These are phyloP conservation scores for Ficedula albicollis DNA, from an alignment of 2,797 vertebrate genomes.

Conservation along the genomic window DNA sequence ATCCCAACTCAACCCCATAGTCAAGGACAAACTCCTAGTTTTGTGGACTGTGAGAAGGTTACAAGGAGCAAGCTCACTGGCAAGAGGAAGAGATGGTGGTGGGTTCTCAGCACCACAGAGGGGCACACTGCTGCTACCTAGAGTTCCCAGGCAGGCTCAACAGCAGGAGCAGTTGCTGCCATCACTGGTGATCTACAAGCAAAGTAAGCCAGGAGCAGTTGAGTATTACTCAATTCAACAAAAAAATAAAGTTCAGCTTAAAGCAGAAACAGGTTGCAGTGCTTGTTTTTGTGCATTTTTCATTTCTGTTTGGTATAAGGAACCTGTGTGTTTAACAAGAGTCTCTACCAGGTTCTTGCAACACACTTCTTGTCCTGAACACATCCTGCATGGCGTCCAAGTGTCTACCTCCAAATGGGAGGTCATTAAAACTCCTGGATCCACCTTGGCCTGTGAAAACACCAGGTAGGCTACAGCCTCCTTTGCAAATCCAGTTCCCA, in stretches of 20 bases:
- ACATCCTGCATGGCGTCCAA: fast-evolving
- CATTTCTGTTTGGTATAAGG: background rate
- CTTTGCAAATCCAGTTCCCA: background rate
- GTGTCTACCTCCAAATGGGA: background rate
- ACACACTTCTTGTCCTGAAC: background rate
- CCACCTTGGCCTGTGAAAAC: background rate
- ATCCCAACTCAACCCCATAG: background rate
- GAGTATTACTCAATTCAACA: background rate
- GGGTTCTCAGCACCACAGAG: background rate
- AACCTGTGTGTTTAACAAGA: background rate
- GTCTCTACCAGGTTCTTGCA: constrained; percentile 2
- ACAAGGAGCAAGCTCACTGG: background rate
- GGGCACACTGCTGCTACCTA: background rate
- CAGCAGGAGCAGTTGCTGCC: background rate
- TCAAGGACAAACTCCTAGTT: background rate
- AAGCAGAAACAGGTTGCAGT: background rate
- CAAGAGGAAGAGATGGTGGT: background rate
- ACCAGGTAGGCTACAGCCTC: background rate
- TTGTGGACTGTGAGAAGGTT: background rate
- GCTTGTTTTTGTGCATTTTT: background rate
- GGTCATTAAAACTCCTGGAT: background rate
- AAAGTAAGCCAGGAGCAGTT: background rate
- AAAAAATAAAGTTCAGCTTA: background rate
- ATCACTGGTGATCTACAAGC: background rate
- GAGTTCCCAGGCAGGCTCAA: background rate